phyloP scores from a whole-genome alignment of 53 echinoderm and acorn worm species.

The Actinopyga echinites region DNA sequence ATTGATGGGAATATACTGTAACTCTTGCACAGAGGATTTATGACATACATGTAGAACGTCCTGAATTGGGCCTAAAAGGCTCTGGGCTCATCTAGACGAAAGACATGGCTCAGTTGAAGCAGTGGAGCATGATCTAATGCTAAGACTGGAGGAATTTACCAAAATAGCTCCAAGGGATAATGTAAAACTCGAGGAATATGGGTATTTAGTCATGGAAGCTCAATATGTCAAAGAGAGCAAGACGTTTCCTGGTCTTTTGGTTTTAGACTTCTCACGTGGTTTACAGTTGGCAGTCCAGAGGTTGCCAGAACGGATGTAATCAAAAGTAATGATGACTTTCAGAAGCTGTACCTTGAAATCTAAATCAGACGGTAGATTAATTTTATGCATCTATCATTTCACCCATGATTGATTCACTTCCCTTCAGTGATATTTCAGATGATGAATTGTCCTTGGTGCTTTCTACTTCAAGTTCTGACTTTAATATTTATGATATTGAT shows the following conservation, averaged over 20 bases:
- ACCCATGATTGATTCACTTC: no score
- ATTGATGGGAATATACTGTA: conserved; percentile 43
- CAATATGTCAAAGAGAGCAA: conserved; percentile 59
- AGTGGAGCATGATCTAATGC: conserved; percentile 51
- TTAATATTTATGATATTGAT: no score
- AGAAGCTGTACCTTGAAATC: no score
- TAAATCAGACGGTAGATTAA: no score
- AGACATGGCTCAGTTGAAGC: conserved; percentile 65
- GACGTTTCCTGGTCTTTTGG: conserved; percentile 50
- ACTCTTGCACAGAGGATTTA: conserved; percentile 42
- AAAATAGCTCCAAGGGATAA: conserved; percentile 46
- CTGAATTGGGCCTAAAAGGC: conserved; percentile 51
- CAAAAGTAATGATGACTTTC: no score
- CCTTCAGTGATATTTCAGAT: no score
- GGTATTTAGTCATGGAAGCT: conserved; percentile 59
- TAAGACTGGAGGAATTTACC: conserved; percentile 51
- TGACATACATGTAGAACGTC: conserved; percentile 58
- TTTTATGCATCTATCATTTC: no score
- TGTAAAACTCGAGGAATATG: conserved; percentile 61
- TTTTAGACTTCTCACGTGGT: conserved; percentile 58
- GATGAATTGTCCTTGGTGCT: no score
- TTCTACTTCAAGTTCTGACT: no score
- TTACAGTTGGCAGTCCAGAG: conserved; percentile 52
- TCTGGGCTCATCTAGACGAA: conserved; percentile 51
- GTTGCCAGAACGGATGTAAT: conserved; percentile 57